Base-by-base conservation (phyloP, 2,113 vertebrate genomes). In the Trematocara marginatum region DNA sequence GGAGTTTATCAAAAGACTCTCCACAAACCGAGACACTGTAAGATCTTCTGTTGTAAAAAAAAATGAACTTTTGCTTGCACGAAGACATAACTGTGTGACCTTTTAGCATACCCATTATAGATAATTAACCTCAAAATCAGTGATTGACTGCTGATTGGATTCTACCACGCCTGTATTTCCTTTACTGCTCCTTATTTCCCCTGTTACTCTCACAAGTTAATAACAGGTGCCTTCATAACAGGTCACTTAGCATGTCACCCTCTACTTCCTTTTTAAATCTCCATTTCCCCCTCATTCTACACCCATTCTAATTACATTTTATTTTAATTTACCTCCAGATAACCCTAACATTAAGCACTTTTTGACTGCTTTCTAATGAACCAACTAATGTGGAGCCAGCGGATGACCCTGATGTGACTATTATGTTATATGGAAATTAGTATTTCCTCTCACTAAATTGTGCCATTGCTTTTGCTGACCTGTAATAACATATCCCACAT, bases 281-380 rank as follows among this genome's bases (percentile, higher is more conserved):
- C n/a, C 12, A 61, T 42, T 53, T 11, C 81, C 42, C 56, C 3
- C 23, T 52, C 42, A 15, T 95, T 94, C 94, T 94, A 96, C 96
- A 82, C 96, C 61, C 83, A 84, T 66, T 88, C 6, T 87, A 83
- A 92, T 87, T 80, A 2, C 59, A 89, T 93, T 78, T 29, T 66
- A 29, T 59, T 35, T 76, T 53, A 3, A 85, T 88, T 90, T 82
- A 78, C 49, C 69, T 80, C 54, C 49, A 86, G 49, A 89, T 56
- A 81, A 88, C 52, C 61, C 57, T 16, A n/a, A 80, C 57, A 81
- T 85, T 85, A 79, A 57, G 80, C 42, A 5, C 7, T 80, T 81
- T 16, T 3, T 38, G 13, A 38, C 31, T 64, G 76, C 42, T 34
- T 64, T 54, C 71, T 69, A 56, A 29, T 71, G 53, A 79, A 83